phyloP scores from a whole-genome alignment of 2,113 vertebrate species.

The Anguilla japonica region DNA sequence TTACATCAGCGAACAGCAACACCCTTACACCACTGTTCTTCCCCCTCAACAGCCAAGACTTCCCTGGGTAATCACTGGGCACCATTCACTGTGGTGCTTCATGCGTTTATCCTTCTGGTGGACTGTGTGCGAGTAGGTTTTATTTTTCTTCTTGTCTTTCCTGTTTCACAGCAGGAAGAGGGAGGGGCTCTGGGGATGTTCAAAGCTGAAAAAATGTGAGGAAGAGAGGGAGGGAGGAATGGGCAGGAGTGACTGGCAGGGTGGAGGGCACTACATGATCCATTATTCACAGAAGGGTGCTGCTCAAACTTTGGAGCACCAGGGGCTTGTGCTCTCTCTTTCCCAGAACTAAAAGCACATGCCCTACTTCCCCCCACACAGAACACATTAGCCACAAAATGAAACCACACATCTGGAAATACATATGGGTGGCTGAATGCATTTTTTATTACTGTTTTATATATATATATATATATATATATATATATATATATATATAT shows the following conservation, averaged over 20 bases:
- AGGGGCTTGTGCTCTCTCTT: not conserved
- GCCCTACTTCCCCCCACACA: not conserved
- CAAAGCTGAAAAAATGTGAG: constrained; percentile 11
- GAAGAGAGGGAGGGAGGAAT: constrained; percentile 21
- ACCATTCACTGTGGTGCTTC: not conserved
- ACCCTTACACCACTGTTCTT: too few species aligned
- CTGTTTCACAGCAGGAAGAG: constrained; percentile 19
- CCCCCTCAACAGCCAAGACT: not conserved
- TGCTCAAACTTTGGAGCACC: constrained; percentile 15
- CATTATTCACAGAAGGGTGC: constrained; percentile 22
- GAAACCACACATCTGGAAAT: not conserved
- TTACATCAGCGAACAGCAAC: not conserved
- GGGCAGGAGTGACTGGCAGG: not conserved
- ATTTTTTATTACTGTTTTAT: not conserved
- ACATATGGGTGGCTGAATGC: not conserved
- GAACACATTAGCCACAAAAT: not conserved
- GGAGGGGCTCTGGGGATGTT: constrained; percentile 28
- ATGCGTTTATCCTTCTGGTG: not conserved
- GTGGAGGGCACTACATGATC: not conserved
- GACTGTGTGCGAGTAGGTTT: not conserved
- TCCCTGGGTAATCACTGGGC: not conserved
- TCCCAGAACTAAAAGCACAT: constrained; percentile 6
- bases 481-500: not conserved
- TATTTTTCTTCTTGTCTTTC: not conserved
- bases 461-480: not conserved